Conservation (phyloP, 2,797 vertebrate species). For the Emys orbicularis region DNA sequence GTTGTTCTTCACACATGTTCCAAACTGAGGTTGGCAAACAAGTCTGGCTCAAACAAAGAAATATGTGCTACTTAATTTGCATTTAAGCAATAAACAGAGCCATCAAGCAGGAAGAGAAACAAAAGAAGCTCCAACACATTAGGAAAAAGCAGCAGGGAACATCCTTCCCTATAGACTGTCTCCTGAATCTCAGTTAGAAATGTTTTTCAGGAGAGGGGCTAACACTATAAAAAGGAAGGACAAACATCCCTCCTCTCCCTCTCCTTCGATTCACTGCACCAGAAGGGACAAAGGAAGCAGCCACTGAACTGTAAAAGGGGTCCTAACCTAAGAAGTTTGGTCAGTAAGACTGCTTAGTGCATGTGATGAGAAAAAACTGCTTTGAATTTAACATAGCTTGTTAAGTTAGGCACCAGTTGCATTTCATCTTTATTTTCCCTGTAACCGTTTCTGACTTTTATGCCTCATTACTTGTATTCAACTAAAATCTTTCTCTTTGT, state of each 20-base stretch:
- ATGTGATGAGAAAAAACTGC: not conserved
- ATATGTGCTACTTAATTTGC: not conserved
- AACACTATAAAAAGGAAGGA: not conserved
- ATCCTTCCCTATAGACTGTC: not conserved
- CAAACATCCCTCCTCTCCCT: not conserved
- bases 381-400: not conserved
- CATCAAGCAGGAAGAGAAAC: not conserved
- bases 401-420: not conserved
- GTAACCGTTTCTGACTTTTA: not conserved
- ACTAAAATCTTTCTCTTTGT: not conserved
- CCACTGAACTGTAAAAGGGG: not conserved
- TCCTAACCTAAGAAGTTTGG: not conserved
- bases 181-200: not conserved
- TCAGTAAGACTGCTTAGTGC: not conserved
- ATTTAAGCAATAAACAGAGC: not conserved
- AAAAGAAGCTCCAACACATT: not conserved
- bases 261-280: not conserved
- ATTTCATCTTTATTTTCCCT: not conserved
- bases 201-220: not conserved
- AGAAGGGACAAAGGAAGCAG: not conserved
- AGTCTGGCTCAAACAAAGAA: not conserved
- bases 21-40: not conserved
- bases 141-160: not conserved
- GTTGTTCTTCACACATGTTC: not conserved
- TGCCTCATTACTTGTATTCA: not conserved